Conservation (phyloP, 2,888 invertebrate genomes). For the Tortricodes alternella region DNA sequence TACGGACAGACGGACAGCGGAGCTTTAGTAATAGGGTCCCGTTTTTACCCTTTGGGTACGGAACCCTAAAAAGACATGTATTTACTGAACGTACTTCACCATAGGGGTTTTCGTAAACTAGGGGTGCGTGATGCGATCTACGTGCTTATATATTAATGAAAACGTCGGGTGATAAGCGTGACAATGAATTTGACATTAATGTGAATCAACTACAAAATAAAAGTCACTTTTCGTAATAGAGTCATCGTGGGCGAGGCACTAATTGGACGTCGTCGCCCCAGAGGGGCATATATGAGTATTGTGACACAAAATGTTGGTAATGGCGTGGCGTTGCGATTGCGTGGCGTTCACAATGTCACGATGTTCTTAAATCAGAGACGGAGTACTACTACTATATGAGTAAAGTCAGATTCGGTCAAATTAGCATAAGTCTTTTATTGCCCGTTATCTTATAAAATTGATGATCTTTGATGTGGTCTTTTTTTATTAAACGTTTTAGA, state of each 20-base stretch:
- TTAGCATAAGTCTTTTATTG: too few relatives aligned
- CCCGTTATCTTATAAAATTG: too few relatives aligned
- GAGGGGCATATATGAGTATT: constrained; percentile 34
- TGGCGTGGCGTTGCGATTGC: neutral
- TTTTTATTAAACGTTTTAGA: too few relatives aligned
- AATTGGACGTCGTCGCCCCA: constrained; percentile 51
- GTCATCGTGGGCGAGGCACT: constrained; percentile 55
- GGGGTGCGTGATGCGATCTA: neutral
- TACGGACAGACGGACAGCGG: too few relatives aligned
- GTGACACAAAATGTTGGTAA: neutral
- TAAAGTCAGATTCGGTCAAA: too few relatives aligned
- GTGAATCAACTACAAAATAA: constrained; percentile 48
- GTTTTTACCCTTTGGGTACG: too few relatives aligned
- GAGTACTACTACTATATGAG: too few relatives aligned
- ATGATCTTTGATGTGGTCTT: too few relatives aligned
- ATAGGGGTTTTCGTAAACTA: neutral
- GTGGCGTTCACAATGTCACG: neutral
- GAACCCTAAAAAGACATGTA: too few relatives aligned
- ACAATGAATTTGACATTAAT: constrained; percentile 49
- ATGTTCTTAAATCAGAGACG: neutral
- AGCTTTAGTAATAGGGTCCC: too few relatives aligned
- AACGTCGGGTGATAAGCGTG: constrained; percentile 29
- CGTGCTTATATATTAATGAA: neutral
- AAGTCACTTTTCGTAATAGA: constrained; percentile 48
- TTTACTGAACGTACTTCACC: too few relatives aligned